Base-by-base conservation (phyloP, 2,113 vertebrate species). In the Taxidea taxus region DNA sequence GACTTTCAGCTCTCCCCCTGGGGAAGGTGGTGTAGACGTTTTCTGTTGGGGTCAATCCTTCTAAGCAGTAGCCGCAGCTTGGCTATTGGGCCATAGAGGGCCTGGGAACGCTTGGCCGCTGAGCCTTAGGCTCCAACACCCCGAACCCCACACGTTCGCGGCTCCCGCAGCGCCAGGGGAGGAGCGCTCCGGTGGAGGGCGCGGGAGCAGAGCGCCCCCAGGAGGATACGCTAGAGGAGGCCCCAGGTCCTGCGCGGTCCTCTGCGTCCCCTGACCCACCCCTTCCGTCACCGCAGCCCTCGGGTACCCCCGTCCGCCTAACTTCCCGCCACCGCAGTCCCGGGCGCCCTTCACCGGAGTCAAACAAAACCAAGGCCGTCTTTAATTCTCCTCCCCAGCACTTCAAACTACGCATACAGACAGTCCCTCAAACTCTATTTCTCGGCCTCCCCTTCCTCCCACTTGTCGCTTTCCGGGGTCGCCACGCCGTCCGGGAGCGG, bases 321-420 rank as follows among this genome's bases (percentile, higher is more conserved):
- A 60, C 60, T 11, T n/a, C 54, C 13, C 11, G 3, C 10, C n/a
- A 4, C 64, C 15, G 44, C 75, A 49, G 20, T 87, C 74, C 84
- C 6, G 44, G 75, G 42, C 27, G 60, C 12, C 25, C 68, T 54
- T 56, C 90, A 58, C 70, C 51, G 11, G 66, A 80, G 54, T 87
- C 80, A 87, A 54, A 60, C n/a, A 37, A 56, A 94, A 94, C 58
- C 64, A 95, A 80, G 70, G 14, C 60, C 20, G 66, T 72, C 44
- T 98, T 98, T 98, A 97, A 98, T 98, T 94, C 72, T 93, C 42
- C 49, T 58, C 47, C 70, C 47, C 68, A 70, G 44, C 25, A 84
- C 62, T 64, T 89, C 56, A 78, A 80, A 84, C 96, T 97, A 92
- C 47, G 4, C 18, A 23, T 89, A 97, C 70, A 88, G 60, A 95